phyloP scores from a whole-genome alignment of 2,113 vertebrate genomes.

The Zootoca vivipara region DNA sequence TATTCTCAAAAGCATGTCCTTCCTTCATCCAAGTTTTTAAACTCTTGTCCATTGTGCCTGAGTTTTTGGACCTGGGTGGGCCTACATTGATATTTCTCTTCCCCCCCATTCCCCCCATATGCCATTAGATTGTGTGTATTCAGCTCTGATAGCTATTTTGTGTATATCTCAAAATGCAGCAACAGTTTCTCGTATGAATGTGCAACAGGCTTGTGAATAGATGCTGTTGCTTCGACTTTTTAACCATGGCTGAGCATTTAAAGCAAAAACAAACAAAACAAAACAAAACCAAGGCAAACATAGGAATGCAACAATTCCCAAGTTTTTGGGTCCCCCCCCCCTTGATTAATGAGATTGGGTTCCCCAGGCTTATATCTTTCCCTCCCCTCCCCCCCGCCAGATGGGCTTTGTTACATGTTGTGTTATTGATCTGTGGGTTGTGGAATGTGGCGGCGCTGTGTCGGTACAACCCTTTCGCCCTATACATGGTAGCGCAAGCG shows the following conservation, averaged over 20 bases:
- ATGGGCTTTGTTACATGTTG: constrained; percentile 58
- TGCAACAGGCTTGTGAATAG: constrained; percentile 79
- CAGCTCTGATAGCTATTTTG: constrained; percentile 80
- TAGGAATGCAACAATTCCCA: constrained; percentile 79
- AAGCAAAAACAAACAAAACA: constrained; percentile 48
- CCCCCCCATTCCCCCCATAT: constrained; percentile 57
- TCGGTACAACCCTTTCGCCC: constrained; percentile 52
- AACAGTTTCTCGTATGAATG: constrained; percentile 81
- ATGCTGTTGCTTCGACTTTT: constrained; percentile 77
- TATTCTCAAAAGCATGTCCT: constrained; percentile 75
- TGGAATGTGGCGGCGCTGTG: constrained; percentile 55
- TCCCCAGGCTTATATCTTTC: constrained; percentile 48
- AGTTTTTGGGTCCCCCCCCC: constrained; percentile 59
- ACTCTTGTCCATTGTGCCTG: constrained; percentile 75
- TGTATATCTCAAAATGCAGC: constrained; percentile 79
- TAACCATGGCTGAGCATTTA: constrained; percentile 68
- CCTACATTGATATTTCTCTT: constrained; percentile 70
- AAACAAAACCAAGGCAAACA: constrained; percentile 43
- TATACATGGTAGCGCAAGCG: constrained; percentile 39
- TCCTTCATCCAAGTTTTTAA: constrained; percentile 74
- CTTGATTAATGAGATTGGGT: constrained; percentile 62
- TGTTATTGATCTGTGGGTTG: constrained; percentile 57
- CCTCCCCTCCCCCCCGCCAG: background rate
- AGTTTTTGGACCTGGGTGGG: constrained; percentile 76
- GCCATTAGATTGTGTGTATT: constrained; percentile 77